These are phyloP conservation scores for Phoxinus dragarum DNA, from an alignment of 2,797 vertebrate species.

Conservation along the genomic window DNA sequence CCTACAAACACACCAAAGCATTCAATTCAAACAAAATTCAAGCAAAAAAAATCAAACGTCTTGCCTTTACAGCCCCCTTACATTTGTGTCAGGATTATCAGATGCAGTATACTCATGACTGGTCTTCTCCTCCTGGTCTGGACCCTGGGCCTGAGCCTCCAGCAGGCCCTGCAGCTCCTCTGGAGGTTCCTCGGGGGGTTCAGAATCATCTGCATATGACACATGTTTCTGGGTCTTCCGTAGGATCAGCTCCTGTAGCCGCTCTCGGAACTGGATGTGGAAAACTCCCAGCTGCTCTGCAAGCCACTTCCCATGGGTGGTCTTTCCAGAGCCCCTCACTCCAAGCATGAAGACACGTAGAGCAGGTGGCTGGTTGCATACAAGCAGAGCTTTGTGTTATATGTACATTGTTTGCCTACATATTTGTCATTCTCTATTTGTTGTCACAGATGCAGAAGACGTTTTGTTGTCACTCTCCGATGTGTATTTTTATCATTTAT, in stretches of 20 bases:
- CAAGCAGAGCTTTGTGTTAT: neutral
- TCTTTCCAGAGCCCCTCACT: slow-evolving; percentile 88
- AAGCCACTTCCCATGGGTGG: slow-evolving; percentile 80
- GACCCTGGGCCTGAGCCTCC: slow-evolving; percentile 24
- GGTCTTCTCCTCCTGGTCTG: slow-evolving; percentile 45
- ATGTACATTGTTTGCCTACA: neutral
- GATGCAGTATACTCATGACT: neutral
- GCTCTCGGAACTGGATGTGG: slow-evolving; percentile 92
- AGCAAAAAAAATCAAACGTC: neutral
- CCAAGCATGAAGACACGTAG: slow-evolving; percentile 87
- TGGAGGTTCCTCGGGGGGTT: slow-evolving; percentile 68
- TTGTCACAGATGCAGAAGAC: neutral
- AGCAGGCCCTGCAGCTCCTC: slow-evolving; percentile 65
- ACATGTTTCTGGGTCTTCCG: slow-evolving; percentile 82
- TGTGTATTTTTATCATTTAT: neutral
- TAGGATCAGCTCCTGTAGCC: slow-evolving; percentile 87
- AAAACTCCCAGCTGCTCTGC: slow-evolving; percentile 88
- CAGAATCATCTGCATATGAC: slow-evolving; percentile 76
- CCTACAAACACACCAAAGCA: slow-evolving; percentile 41
- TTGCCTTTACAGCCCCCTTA: slow-evolving; percentile 28
- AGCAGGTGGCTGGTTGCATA: slow-evolving; percentile 83
- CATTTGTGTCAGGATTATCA: slow-evolving; percentile 52
- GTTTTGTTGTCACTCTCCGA: neutral
- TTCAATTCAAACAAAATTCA: slow-evolving; percentile 22
- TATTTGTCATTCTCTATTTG: neutral